A percentile compares a stretch with the other conserved stretches of the same genome.
Conservation (phyloP, 2,797 vertebrate species). For the Halcyon smyrnensis region DNA sequence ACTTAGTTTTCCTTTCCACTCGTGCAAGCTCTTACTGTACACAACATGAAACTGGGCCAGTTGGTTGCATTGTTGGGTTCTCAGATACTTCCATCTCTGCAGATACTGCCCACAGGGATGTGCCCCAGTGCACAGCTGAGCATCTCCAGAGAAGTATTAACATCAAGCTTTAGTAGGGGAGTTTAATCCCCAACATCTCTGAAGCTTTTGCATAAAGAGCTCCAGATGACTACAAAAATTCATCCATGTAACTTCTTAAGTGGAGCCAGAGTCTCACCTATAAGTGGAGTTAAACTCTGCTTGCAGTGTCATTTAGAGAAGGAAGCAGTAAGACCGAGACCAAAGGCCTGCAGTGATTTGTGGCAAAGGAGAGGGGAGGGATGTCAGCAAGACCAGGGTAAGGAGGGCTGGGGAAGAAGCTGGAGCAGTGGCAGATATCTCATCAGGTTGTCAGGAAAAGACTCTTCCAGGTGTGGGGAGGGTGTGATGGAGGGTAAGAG, state of each 20-base stretch:
- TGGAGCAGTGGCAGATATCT: rapidly evolving
- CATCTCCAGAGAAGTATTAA: neutral
- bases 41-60: neutral
- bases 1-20: neutral
- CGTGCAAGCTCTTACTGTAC: neutral
- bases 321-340: neutral
- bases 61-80: neutral
- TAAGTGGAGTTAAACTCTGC: neutral
- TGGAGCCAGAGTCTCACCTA: neutral
- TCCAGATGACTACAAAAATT: neutral
- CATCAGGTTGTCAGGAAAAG: neutral
- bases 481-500: neutral
- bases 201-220: neutral
- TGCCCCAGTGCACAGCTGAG: neutral
- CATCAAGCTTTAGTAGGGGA: neutral
- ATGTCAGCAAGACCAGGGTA: neutral
- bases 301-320: neutral
- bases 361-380: neutral
- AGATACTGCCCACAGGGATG: neutral
- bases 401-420: neutral
- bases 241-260: neutral
- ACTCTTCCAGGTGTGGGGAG: neutral
- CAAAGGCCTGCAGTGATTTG: neutral
- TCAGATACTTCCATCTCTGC: neutral
- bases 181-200: neutral